A percentile compares a stretch with the other conserved stretches of the same genome.
These are phyloP conservation scores for Caenorhabditis remanei DNA, from an alignment of 1,140 invertebrate species.

Conservation along the genomic window DNA sequence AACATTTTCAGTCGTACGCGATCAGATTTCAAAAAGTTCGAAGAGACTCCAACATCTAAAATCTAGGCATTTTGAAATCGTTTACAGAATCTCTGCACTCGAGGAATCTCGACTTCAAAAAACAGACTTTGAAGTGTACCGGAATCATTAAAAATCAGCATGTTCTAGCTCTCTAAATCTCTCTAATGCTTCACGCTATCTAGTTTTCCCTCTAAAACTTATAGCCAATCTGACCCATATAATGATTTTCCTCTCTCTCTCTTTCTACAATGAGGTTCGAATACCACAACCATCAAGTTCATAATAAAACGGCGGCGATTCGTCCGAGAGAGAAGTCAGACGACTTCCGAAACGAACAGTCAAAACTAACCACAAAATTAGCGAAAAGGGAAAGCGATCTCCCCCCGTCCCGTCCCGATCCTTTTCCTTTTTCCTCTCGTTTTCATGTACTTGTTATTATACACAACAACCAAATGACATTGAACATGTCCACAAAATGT, in stretches of 20 bases:
- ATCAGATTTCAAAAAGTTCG: too few relatives aligned
- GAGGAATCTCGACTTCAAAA: too few relatives aligned
- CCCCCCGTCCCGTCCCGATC: neutral
- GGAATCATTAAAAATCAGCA: too few relatives aligned
- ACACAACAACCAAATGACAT: neutral
- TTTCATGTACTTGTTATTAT: slow-evolving; percentile 44
- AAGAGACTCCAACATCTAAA: too few relatives aligned
- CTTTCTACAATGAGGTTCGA: slow-evolving; percentile 4
- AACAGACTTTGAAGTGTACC: too few relatives aligned
- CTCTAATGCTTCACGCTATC: neutral
- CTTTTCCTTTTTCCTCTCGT: neutral
- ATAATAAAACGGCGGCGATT: slow-evolving; percentile 43
- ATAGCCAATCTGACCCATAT: slow-evolving; percentile 40
- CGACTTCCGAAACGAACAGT: slow-evolving; percentile 20
- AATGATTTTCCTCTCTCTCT: neutral
- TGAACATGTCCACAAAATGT: neutral
- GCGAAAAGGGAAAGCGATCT: slow-evolving; percentile 49
- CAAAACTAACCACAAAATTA: slow-evolving; percentile 51
- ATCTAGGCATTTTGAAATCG: too few relatives aligned
- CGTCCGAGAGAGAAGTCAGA: slow-evolving; percentile 4
- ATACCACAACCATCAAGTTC: slow-evolving; percentile 51
- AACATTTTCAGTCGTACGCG: too few relatives aligned
- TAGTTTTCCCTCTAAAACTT: slow-evolving; percentile 36
- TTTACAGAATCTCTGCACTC: too few relatives aligned
- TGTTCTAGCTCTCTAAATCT: neutral